Conservation (phyloP, 92 coral and sea anemone genomes). For the Ricordea florida region DNA sequence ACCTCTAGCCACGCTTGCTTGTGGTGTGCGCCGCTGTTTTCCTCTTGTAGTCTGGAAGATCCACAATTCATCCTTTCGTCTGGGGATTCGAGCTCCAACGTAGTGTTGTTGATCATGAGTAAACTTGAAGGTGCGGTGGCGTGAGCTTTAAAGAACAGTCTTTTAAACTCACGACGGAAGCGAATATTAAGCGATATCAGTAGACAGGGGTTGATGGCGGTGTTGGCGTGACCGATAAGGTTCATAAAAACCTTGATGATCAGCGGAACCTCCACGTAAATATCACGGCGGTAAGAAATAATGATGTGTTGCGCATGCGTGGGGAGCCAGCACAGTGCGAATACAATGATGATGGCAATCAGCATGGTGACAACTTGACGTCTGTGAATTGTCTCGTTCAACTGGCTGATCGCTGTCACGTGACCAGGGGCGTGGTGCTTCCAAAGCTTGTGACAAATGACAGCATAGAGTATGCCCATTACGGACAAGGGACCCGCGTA, state of each 20-base stretch:
- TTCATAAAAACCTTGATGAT: background rate
- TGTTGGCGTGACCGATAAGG: background rate
- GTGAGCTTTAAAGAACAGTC: too few species aligned
- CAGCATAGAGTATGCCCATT: background rate
- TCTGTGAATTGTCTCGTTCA: background rate
- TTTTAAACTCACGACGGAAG: constrained; percentile 1
- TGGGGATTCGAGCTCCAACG: too few species aligned
- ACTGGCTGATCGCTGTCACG: background rate
- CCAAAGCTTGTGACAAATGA: constrained; percentile 8
- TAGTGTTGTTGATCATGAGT: too few species aligned
- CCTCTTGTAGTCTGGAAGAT: too few species aligned
- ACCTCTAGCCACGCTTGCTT: too few species aligned
- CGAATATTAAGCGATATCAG: background rate
- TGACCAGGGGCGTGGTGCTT: background rate
- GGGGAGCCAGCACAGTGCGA: constrained; percentile 21
- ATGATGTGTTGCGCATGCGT: background rate
- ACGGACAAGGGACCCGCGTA: background rate
- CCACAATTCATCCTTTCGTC: too few species aligned
- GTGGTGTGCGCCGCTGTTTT: too few species aligned
- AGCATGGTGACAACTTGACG: constrained; percentile 13
- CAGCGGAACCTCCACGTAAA: background rate
- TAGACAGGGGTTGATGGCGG: background rate
- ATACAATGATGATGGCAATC: background rate
- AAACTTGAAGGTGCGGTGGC: too few species aligned
- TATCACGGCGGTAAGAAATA: background rate